phyloP scores from a whole-genome alignment of 2,888 invertebrate species.

The Tiliacea citrago region DNA sequence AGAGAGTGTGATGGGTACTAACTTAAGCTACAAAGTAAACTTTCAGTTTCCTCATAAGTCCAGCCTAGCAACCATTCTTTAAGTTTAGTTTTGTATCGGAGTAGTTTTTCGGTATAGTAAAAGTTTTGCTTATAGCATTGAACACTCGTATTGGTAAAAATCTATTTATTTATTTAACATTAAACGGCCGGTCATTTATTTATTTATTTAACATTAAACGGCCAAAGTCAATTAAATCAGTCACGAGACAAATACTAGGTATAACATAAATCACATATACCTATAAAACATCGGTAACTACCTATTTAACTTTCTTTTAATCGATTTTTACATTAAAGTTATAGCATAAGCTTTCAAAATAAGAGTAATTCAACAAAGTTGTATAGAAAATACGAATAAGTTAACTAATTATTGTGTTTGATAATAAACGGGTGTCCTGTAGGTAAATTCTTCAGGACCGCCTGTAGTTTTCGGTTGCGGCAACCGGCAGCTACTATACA shows the following conservation, averaged over 20 bases:
- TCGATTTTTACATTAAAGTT: not conserved
- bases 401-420: not conserved
- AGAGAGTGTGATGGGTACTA: too few relatives aligned
- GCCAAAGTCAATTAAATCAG: not conserved
- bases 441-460: conserved; percentile 71
- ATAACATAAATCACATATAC: too few relatives aligned
- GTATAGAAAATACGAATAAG: not conserved
- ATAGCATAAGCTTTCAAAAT: not conserved
- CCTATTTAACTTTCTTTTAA: not conserved
- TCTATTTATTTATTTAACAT: not conserved
- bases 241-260: not conserved
- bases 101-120: too few relatives aligned
- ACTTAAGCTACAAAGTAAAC: too few relatives aligned
- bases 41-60: too few relatives aligned
- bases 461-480: conserved; percentile 67
- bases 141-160: too few relatives aligned
- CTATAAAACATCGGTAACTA: too few relatives aligned
- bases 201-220: too few relatives aligned
- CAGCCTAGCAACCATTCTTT: too few relatives aligned
- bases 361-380: too few relatives aligned
- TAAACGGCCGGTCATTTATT: not conserved
- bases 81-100: too few relatives aligned
- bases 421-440: conserved; percentile 13
- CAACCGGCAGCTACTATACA: conserved; percentile 77
- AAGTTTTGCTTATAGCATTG: too few relatives aligned